Base-by-base conservation (phyloP, 2,113 vertebrate species). In the Lepus americanus region DNA sequence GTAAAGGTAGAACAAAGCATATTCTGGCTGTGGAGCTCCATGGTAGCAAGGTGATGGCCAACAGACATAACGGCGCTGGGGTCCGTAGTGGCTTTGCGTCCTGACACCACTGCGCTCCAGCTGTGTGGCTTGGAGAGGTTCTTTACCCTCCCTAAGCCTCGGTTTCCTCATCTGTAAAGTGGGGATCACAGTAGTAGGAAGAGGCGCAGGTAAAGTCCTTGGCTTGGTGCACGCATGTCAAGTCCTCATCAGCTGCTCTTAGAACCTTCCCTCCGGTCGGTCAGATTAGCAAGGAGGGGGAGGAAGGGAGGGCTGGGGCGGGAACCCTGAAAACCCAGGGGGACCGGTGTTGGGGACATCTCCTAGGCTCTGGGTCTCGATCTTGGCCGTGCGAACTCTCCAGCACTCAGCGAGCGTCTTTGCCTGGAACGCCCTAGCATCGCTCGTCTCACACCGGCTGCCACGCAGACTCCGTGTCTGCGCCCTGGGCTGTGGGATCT, bases 401-500 rank as follows among this genome's bases (percentile, higher is more conserved):
- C 1, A 1, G 51, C 31, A 16, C 63, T 83, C 63, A 9, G 0
- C 0, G 39, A 70, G 51, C 81, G 64, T 79, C 66, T 92, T 67
- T 88, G 90, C 78, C 67, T 3, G 1, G 82, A 91, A 87, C 59
- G 73, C 74, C 76, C 70, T 76, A 39, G 70, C 8, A 51, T 94
- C 85, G 83, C 82, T 36, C n/a, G 29, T 51, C 86, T 87, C 76
- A 3, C 16, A 33, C 59, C 66, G 73, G 82, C 86, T 91, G 74
- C 76, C 1, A 23, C 55, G 59, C 82, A 84, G 95, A 79, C 33
- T 51, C 31, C 90, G 44, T 7, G 6, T 86, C 83, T 51, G 14
- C 64, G 86, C 92, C 94, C 89, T 95, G 76, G 53, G 1, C 90
- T 91, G 89, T 81, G 88, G 84, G 72, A 77, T 82, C 94, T 70